Conservation (phyloP, 2,888 invertebrate species). For the Nomada lathburiana region DNA sequence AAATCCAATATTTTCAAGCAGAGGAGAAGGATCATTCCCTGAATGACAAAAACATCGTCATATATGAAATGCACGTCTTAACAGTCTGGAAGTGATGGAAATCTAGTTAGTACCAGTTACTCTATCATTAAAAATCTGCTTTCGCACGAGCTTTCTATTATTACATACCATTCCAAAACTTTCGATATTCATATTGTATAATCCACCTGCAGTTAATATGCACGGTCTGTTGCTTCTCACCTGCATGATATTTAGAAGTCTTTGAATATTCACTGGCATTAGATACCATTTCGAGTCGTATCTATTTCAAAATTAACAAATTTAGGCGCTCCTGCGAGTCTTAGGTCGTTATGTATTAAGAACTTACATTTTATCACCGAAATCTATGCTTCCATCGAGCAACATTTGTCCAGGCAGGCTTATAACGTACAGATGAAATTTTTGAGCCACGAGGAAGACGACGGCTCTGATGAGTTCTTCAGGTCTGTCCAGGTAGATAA, state of each 20-base stretch:
- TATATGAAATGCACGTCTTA: slow-evolving; percentile 56
- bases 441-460: neutral
- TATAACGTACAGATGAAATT: slow-evolving; percentile 23
- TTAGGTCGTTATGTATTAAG: neutral
- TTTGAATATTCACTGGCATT: slow-evolving; percentile 35
- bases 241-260: slow-evolving; percentile 32
- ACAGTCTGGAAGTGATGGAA: slow-evolving; percentile 44
- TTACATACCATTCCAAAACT: slow-evolving; percentile 38
- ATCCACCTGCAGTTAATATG: slow-evolving; percentile 40
- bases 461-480: neutral
- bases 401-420: slow-evolving; percentile 30
- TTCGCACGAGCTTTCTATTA: neutral
- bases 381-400: neutral
- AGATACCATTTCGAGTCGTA: slow-evolving; percentile 34
- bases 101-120: too few species aligned
- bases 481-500: neutral
- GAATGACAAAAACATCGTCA: slow-evolving; percentile 47
- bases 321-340: neutral
- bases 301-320: neutral
- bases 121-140: too few species aligned
- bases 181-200: slow-evolving; percentile 39
- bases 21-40: slow-evolving; percentile 18
- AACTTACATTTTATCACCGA: neutral
- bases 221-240: slow-evolving; percentile 8
- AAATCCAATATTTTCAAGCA: neutral